Base-by-base conservation (phyloP, 2,113 vertebrate species). In the Megalops atlanticus region DNA sequence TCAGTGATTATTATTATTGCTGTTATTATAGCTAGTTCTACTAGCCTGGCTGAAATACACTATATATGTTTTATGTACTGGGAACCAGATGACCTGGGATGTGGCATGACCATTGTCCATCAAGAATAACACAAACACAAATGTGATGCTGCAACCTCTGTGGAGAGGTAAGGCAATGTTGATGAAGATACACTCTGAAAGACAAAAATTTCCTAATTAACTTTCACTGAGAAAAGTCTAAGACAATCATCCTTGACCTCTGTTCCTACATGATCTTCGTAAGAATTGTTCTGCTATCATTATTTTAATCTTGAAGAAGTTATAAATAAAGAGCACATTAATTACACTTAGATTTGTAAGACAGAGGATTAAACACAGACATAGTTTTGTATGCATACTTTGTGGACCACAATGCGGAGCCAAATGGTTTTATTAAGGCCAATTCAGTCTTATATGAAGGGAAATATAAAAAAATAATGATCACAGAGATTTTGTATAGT, bases 1-100 rank as follows among this genome's bases (percentile, higher is more conserved):
- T 92, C 91, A 87, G 92, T 90, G 93, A 92, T 94, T 94, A 93
- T 94, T 94, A 93, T 93, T 91, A 92, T 91, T 92, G 89, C 92
- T 94, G 91, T 93, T 94, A 90, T 93, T 93, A 91, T 93, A 92
- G 91, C 92, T 91, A 92, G 91, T 93, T 90, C 91, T 90, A 89
- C 89, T 88, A 92, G 91, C 86, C 87, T 31, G 88, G 85, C 91
- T 94, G 93, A n/a, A n/a, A n/a, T n/a, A n/a, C n/a, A n/a, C n/a
- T 31, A 64, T 24, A 24, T 31, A 31, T 58, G 5, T 58, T n/a
- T 24, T n/a, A n/a, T n/a, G n/a, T n/a, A n/a, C 52, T 10, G 31
- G 5, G 24, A 64, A n/a, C n/a, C 58, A n/a, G 58, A n/a, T 5
- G n/a, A 27, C 10, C 58, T 64, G 58, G 58, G 58, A 24, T 6